Evolutionary conservation across 1,140 invertebrate genomes (phyloP), one percentile per base, ranked within the genome.

Genomic region (Platyscapa corneri): DNA sequence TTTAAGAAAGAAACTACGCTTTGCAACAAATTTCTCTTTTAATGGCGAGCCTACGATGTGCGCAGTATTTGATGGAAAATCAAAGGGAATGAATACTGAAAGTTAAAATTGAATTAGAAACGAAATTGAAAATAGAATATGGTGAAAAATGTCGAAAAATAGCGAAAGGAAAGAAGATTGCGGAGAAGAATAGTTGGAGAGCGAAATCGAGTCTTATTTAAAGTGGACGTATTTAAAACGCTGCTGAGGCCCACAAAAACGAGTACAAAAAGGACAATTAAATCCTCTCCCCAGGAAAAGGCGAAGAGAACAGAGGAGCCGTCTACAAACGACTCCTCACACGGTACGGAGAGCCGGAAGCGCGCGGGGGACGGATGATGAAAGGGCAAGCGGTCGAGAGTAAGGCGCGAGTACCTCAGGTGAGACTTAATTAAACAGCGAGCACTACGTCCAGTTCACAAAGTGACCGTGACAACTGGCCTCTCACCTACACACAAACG

Each of bases 351-450:
- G 39, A 70, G 64, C 32, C 27, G 34, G 67, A 23, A 56, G 30
- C 16, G 81, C 27, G 79, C 34, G 60, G 10, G 67, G 67, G 37
- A 53, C 42, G 37, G 34, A 75, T 65, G 86, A 74, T 85, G 77
- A 79, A 87, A 85, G 78, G 84, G 70, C 70, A 46, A 39, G 65
- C 42, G 53, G 12, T 34, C 34, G 60, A 42, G 64, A 42, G 42
- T n/a, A 74, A 65, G 76, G 60, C 56, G 74, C 74, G 65, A 83
- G 67, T 49, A 92, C 91, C 91, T 90, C 91, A 86, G 91, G 92
- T 90, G 89, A 91, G 92, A 93, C 91, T 93, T 93, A 93, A 93
- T 93, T 93, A 93, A 93, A 93, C 92, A 92, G 89, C 89, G 88
- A 90, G 92, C 92, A 92, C 91, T 91, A 90, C 90, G 91, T 90